Evolutionary conservation across 2,888 invertebrate genomes (phyloP).

Genomic region (Pristionchus maxplancki): DNA sequence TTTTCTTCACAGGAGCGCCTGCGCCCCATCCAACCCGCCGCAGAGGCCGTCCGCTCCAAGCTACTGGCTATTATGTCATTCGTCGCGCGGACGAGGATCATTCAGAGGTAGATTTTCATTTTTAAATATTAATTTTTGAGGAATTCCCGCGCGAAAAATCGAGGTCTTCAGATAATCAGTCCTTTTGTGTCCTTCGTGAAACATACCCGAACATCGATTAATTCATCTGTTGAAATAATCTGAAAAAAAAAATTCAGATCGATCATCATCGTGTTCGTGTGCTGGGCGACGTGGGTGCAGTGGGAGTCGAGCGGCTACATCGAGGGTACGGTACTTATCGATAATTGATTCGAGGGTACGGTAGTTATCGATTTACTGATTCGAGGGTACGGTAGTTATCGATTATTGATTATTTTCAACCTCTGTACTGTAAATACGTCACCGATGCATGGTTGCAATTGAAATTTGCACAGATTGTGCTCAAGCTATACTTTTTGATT

Average conservation of each 20-base stretch:
- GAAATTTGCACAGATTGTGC: too few relatives aligned
- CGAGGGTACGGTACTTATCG: conserved; percentile 16
- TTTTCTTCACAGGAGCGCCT: conserved; percentile 56
- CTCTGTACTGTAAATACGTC: too few relatives aligned
- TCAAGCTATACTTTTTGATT: too few relatives aligned
- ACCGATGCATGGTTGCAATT: too few relatives aligned
- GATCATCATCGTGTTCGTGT: conserved; percentile 59
- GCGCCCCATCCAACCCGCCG: conserved; percentile 45
- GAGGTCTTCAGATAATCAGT: too few relatives aligned
- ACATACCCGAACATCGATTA: too few relatives aligned
- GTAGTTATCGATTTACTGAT: background rate
- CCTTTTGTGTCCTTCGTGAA: background rate
- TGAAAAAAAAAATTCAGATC: background rate
- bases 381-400: background rate
- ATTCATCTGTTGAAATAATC: background rate
- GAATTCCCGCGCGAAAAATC: too few relatives aligned
- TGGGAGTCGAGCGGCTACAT: conserved; percentile 40
- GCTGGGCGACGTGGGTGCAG: conserved; percentile 68
- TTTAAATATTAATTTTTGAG: too few relatives aligned
- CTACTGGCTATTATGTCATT: conserved; percentile 63
- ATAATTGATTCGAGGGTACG: background rate
- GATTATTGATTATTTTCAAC: background rate
- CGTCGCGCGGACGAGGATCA: conserved; percentile 71
- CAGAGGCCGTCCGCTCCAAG: conserved; percentile 6
- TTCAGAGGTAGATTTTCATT: conserved; percentile 66